phyloP scores from a whole-genome alignment of 2,797 vertebrate species.

The Gallinago stenura region DNA sequence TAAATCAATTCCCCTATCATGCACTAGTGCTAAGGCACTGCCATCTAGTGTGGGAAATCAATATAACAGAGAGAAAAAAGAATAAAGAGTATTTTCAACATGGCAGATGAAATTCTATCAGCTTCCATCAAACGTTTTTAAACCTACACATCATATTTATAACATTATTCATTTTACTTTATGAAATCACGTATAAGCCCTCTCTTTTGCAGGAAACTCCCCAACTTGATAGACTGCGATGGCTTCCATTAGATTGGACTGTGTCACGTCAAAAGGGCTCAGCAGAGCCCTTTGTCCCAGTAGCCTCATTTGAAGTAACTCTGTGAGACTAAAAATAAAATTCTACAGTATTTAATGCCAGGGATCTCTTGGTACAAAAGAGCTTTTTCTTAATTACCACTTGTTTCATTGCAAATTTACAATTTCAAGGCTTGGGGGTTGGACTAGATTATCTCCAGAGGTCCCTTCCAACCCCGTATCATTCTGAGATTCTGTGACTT shows the following conservation, averaged over 20 bases:
- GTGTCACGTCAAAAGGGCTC: not conserved
- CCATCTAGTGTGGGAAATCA: slow-evolving; percentile 68
- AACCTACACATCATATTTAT: not conserved
- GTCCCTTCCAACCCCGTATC: too few species aligned
- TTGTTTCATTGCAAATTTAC: not conserved
- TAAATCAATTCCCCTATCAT: slow-evolving; percentile 25
- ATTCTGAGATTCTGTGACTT: not conserved
- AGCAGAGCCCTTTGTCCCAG: not conserved
- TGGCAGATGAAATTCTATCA: not conserved
- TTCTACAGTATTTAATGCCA: not conserved
- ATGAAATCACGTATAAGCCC: not conserved
- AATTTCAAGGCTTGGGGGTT: not conserved
- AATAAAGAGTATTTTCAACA: not conserved
- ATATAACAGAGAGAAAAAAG: not conserved
- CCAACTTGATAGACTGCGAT: not conserved
- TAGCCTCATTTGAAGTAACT: not conserved
- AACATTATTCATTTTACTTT: not conserved
- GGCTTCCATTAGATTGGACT: not conserved
- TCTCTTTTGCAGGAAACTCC: not conserved
- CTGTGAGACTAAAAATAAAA: not conserved
- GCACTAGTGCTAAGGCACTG: slow-evolving; percentile 65
- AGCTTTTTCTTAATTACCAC: not conserved
- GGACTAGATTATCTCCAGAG: too few species aligned
- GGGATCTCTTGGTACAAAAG: not conserved
- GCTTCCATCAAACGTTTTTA: not conserved